Base-by-base conservation (phyloP, 2,888 invertebrate species). In the Caenorhabditis sp. region DNA sequence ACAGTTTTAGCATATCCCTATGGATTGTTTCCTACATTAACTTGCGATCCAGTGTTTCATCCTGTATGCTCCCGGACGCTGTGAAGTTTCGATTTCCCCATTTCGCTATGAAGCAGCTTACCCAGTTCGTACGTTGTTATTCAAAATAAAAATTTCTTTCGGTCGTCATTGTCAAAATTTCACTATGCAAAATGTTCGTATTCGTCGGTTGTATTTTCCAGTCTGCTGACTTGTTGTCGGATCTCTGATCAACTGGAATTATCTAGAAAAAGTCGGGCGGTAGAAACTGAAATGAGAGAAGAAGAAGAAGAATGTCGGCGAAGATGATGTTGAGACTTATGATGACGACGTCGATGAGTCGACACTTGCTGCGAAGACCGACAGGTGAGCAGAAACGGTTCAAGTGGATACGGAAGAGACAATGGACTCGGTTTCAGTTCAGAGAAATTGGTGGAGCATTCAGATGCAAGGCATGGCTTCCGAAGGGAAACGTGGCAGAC, bases 401-500 rank as follows among this genome's bases (percentile, higher is more conserved):
- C 8, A 26, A 50, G 28, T 28, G 9, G 13, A 20, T 13, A 51
- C 28, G 13, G 4, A 15, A 9, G 40, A 40, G 40, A 40, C 6
- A 11, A 32, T 6, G 32, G 9, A 32, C 18, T 22, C 24, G 47
- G n/a, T 37, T 65, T 51, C 56, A 74, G 74, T 51, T 37, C 58
- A 74, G 37, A 40, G n/a, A 1, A 3, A 50, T 37, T 51, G 56
- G 50, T 68, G 74, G 50, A 44, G 37, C 28, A 15, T 69, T 18
- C 64, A 51, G 55, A 8, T 8, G 11, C 61, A 69, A 62, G 20
- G 44, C 18, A 82, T 58, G 28, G 86, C 86, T 8, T 72, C 69
- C 20, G 80, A 84, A 53, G 78, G 83, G n/a, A 80, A 81, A 62
- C 70, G 87, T 44, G 80, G 74, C 5, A 84, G 70, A 58, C 51